Evolutionary conservation across 2,113 vertebrate species (phyloP).

Genomic region (Callipepla squamata): DNA sequence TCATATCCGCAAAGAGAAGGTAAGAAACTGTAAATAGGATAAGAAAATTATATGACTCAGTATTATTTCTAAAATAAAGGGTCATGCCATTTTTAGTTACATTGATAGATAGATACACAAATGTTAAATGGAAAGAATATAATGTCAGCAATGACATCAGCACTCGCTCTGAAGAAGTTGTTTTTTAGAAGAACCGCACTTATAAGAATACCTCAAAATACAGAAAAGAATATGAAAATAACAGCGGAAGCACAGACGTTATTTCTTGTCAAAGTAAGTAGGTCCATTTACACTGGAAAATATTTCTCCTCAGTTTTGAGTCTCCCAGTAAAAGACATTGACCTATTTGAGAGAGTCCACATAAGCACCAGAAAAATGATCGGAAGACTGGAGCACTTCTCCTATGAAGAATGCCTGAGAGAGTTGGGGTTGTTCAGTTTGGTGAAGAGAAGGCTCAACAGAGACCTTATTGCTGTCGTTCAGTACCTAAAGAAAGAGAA

Average conservation of each 20-base stretch:
- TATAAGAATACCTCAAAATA: not conserved
- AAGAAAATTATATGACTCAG: slow-evolving; percentile 22
- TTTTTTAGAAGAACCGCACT: not conserved
- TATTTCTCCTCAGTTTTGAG: not conserved
- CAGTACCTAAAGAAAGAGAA: not conserved
- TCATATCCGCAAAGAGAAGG: not conserved
- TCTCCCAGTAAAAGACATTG: not conserved
- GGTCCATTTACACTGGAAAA: not conserved
- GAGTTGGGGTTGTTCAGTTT: not conserved
- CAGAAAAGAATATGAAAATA: not conserved
- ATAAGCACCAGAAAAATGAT: not conserved
- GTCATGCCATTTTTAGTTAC: slow-evolving; percentile 7
- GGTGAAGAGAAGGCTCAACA: not conserved
- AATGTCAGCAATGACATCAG: slow-evolving; percentile 51
- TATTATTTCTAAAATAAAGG: slow-evolving; percentile 35
- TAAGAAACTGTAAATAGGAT: slow-evolving; percentile 5
- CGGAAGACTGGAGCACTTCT: not conserved
- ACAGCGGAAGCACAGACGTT: accelerated
- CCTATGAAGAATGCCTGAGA: not conserved
- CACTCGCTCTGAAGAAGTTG: not conserved
- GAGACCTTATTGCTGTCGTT: not conserved
- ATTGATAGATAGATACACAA: accelerated
- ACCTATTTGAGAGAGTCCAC: not conserved
- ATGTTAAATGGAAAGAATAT: slow-evolving; percentile 28
- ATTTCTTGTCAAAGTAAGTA: not conserved